Evolutionary conservation across 2,797 vertebrate species (phyloP).

Genomic region (Nannoperca australis): DNA sequence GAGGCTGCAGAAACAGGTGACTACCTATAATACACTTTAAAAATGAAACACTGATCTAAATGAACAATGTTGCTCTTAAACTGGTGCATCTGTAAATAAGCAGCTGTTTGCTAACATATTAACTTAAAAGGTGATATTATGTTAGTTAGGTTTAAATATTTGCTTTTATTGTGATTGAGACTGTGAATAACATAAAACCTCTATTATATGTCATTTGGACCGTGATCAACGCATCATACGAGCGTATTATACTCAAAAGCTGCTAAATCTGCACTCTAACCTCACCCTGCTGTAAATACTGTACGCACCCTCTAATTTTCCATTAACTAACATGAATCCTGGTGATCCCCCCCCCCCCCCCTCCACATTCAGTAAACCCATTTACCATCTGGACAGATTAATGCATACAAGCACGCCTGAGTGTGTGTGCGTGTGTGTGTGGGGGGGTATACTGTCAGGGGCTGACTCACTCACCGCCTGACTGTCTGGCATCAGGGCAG

Average conservation of each 20-base stretch:
- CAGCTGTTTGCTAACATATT: not conserved
- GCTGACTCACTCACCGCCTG: constrained; percentile 24
- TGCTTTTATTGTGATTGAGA: not conserved
- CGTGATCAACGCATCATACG: too few species aligned
- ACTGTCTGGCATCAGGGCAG: constrained; percentile 70
- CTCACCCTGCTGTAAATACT: constrained; percentile 37
- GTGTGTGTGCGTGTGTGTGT: too few species aligned
- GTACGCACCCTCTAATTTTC: constrained; percentile 45
- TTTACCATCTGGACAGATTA: constrained; percentile 72
- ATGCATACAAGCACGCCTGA: constrained; percentile 21
- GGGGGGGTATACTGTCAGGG: too few species aligned
- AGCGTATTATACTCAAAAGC: not conserved
- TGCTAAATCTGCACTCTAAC: not conserved
- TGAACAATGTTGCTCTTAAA: not conserved
- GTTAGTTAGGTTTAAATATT: too few species aligned
- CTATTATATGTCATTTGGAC: not conserved
- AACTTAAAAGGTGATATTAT: not conserved
- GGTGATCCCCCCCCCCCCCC: constrained; percentile 37
- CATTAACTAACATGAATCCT: constrained; percentile 55
- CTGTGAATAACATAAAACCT: not conserved
- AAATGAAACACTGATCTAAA: not conserved
- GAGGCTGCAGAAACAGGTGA: constrained; percentile 92
- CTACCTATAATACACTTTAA: not conserved
- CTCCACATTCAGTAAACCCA: constrained; percentile 41
- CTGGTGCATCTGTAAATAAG: too few species aligned